Conservation (phyloP, 2,888 invertebrate genomes). For the Lymantria monacha region DNA sequence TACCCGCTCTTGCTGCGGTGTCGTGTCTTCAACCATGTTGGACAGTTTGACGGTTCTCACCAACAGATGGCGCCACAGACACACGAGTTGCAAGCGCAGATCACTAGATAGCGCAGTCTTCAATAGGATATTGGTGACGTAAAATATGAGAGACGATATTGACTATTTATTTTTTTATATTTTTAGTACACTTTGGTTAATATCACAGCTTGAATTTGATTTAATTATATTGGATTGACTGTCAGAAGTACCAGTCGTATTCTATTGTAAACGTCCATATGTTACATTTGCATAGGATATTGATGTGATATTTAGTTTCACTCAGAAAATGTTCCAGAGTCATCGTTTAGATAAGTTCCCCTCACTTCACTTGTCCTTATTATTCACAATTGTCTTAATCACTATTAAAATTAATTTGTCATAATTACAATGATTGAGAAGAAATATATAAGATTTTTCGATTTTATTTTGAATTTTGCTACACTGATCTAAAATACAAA, state of each 20-base stretch:
- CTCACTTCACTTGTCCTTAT: constrained; percentile 2
- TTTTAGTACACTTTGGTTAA: constrained; percentile 3
- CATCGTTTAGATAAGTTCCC: constrained; percentile 22
- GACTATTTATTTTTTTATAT: background rate
- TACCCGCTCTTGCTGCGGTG: constrained; percentile 51
- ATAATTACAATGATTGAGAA: background rate
- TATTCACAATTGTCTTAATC: background rate
- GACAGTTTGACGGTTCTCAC: constrained; percentile 19
- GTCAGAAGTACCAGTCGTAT: constrained; percentile 34
- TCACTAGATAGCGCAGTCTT: constrained; percentile 24
- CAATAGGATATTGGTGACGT: background rate
- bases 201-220: constrained; percentile 15
- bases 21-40: constrained; percentile 67
- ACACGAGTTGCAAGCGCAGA: background rate
- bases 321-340: constrained; percentile 30
- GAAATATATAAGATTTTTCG: no score
- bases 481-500: no score
- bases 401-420: background rate
- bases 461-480: no score
- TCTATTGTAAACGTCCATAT: constrained; percentile 30
- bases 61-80: constrained; percentile 3
- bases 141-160: no score
- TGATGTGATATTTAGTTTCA: constrained; percentile 26
- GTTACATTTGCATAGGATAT: constrained; percentile 22
- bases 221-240: constrained; percentile 11